A percentile compares a stretch with the other conserved stretches of the same genome.
Evolutionary conservation across 2,888 invertebrate species (phyloP).

Genomic region (Syritta pipiens): DNA sequence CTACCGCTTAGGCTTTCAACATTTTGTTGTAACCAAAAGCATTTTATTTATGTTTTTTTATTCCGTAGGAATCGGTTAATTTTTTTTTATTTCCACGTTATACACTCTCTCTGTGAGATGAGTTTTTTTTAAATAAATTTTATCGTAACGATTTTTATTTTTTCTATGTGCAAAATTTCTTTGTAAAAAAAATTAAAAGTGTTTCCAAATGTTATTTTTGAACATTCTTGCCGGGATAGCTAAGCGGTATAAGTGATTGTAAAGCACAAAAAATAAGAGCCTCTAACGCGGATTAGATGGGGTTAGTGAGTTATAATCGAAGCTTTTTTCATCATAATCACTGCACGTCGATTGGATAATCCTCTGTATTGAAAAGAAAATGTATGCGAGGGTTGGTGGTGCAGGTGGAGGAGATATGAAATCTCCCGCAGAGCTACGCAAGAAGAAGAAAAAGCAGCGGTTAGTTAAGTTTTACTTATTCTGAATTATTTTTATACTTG

Average conservation of each 20-base stretch:
- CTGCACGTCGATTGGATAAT: conserved; percentile 21
- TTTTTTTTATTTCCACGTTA: conserved; percentile 22
- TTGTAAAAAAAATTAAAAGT: not conserved
- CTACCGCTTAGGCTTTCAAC: conserved; percentile 33
- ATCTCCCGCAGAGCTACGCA: conserved; percentile 77
- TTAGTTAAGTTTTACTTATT: conserved; percentile 66
- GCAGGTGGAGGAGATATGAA: conserved; percentile 72
- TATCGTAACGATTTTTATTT: conserved; percentile 22
- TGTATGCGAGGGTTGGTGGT: conserved; percentile 60
- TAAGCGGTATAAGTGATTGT: conserved; percentile 12
- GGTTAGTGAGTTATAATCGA: conserved; percentile 15
- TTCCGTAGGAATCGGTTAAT: conserved; percentile 51
- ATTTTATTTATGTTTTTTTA: conserved; percentile 62
- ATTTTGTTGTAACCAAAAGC: conserved; percentile 47
- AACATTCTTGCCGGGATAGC: not conserved
- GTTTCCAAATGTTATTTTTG: conserved; percentile 6
- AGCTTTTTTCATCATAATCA: not conserved
- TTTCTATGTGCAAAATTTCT: not conserved
- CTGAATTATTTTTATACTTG: not conserved
- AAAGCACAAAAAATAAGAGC: not conserved
- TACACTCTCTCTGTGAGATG: no score
- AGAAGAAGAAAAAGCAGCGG: conserved; percentile 76
- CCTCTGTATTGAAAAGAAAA: conserved; percentile 7
- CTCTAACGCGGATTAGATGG: conserved; percentile 26
- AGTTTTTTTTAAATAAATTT: no score